phyloP scores from a whole-genome alignment of 2,888 invertebrate species.

The Drosophila kuntzei region DNA sequence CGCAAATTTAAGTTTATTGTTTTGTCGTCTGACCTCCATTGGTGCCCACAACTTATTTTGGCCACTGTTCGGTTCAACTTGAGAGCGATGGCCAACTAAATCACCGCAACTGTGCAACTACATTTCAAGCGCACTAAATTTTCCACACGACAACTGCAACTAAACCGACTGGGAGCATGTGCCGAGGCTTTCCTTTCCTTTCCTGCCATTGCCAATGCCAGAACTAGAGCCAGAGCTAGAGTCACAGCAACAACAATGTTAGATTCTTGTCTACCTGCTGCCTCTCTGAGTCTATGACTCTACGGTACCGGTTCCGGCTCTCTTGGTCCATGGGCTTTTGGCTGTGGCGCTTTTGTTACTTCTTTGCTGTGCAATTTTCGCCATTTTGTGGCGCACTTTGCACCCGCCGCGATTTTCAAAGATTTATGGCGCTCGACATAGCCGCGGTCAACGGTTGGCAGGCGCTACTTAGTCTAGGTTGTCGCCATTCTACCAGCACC shows the following conservation, averaged over 20 bases:
- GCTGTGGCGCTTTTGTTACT: constrained; percentile 53
- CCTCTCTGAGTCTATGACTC: background rate
- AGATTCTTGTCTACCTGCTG: constrained; percentile 53
- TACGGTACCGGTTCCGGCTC: background rate
- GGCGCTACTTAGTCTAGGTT: constrained; percentile 59
- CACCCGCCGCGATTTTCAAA: constrained; percentile 75
- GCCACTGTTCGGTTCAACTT: constrained; percentile 25
- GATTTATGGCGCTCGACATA: constrained; percentile 81
- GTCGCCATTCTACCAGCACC: background rate
- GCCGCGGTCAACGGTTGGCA: constrained; percentile 55
- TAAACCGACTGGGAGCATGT: constrained; percentile 50
- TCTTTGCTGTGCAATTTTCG: constrained; percentile 70
- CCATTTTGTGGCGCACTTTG: constrained; percentile 69
- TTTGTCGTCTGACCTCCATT: constrained; percentile 41
- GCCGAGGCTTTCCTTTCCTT: background rate
- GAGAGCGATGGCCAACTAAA: constrained; percentile 63
- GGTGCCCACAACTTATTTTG: constrained; percentile 23
- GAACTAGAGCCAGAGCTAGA: no score
- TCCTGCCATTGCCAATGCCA: constrained; percentile 4
- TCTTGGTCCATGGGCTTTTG: constrained; percentile 12
- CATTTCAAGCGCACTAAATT: constrained; percentile 82
- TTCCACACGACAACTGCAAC: constrained; percentile 57
- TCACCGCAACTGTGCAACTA: constrained; percentile 75
- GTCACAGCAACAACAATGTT: constrained; percentile 28
- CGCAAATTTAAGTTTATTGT: constrained; percentile 35